Base-by-base conservation (phyloP, 2,113 vertebrate genomes). In the Neopipo cinnamomea region DNA sequence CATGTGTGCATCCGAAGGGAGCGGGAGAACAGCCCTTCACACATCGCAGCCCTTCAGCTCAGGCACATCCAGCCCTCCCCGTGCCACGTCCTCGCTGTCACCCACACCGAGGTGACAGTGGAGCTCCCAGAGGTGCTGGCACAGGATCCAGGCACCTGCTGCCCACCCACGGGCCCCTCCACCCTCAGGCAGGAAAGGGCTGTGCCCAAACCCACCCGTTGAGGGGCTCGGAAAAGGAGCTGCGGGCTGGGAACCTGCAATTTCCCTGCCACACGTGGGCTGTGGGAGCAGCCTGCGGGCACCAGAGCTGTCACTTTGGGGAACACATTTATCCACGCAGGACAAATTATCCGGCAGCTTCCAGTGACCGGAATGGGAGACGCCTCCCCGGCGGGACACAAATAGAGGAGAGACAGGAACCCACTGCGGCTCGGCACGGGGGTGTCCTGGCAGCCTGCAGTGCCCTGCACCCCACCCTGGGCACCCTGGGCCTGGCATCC, bases 71-170 rank as follows among this genome's bases (percentile, higher is more conserved):
- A 52, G 11, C 27, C 37, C 42, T 8, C 14, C 53, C 12, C 0
- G 6, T 0, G 6, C 53, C 39, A 0, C 4, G 0, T 9, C 62
- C 41, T 11, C 8, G 0, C 0, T 2, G 49, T 1, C 53, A 3
- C 74, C 5, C 1, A 2, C 14, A 3, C 15, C 0, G 15, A 46
- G 85, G 85, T 47, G 85, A 9, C 74, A 70, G 2, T 0, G 67
- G 61, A 9, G 58, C 67, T 59, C 35, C 67, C 44, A 0, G 7
- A 10, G 63, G 50, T 3, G 79, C 18, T n/a, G 22, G 62, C 31
- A 50, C 47, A 1, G 89, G 6, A 15, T 41, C 9, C 1, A 1
- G 42, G 27, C 2, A 63, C 79, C 84, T 49, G 79, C 44, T 66
- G 24, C 80, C 88, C 74, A 47, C 82, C 0, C 65, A 1, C 1